Conservation (phyloP, 2,888 invertebrate species). For the Capitulum mitella region DNA sequence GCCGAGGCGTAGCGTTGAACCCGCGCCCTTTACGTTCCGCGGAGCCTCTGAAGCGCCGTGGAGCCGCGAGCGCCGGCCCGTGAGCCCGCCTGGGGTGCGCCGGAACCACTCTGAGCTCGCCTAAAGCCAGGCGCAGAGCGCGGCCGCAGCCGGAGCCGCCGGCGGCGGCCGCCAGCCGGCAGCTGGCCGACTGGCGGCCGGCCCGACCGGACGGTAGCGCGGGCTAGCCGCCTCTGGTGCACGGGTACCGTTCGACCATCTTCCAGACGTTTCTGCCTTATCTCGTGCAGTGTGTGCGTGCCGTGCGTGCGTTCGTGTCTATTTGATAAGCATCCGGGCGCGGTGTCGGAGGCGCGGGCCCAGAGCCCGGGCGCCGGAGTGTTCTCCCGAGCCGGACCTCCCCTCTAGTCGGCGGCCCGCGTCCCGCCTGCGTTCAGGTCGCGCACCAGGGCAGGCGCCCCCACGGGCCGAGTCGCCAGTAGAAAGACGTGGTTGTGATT, state of each 20-base stretch:
- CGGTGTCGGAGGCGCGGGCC: neutral
- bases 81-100: no score
- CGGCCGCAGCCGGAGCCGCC: no score
- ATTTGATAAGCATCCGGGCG: neutral
- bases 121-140: no score
- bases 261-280: slow-evolving; percentile 15
- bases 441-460: no score
- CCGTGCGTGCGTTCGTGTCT: neutral
- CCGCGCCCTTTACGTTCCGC: no score
- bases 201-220: neutral
- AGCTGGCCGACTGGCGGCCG: neutral
- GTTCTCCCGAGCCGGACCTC: neutral
- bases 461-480: neutral
- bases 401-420: no score
- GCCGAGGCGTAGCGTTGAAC: no score
- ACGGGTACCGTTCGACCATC: neutral
- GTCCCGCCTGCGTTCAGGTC: no score
- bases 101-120: no score
- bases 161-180: neutral
- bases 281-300: slow-evolving; percentile 7
- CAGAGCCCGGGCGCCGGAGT: neutral
- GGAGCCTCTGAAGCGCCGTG: no score
- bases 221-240: neutral
- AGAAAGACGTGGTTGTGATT: slow-evolving; percentile 20
- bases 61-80: no score